These are phyloP conservation scores for Gambusia affinis DNA, from an alignment of 2,113 vertebrate species.

Conservation along the genomic window DNA sequence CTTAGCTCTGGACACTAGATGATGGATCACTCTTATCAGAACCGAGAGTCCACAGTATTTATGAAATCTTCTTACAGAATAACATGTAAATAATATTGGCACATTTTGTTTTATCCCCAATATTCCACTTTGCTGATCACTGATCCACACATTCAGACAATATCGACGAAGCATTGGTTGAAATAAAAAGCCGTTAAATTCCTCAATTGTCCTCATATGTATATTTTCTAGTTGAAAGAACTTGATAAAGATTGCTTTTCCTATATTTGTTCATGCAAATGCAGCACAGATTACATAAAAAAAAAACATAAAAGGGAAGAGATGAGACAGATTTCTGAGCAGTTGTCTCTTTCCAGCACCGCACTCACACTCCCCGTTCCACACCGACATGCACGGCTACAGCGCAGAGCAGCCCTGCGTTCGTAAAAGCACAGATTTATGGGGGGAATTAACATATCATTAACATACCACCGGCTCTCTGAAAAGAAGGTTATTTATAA, in stretches of 20 bases:
- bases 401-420: constrained; percentile 56
- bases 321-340: constrained; percentile 30
- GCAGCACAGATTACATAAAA: constrained; percentile 33
- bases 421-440: constrained; percentile 74
- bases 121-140: not conserved
- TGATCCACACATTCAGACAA: not conserved
- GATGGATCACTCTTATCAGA: constrained; percentile 60
- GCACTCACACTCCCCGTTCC: constrained; percentile 28
- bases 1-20: constrained; percentile 52
- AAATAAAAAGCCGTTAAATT: not conserved
- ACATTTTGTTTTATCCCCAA: constrained; percentile 10
- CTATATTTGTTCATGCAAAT: constrained; percentile 29
- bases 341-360: constrained; percentile 26
- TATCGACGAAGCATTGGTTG: not conserved
- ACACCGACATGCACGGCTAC: constrained; percentile 42
- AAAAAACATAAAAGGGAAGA: constrained; percentile 18
- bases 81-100: constrained; percentile 19
- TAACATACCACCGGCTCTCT: constrained; percentile 75
- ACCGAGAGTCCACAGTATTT: not conserved
- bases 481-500: constrained; percentile 81
- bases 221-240: constrained; percentile 10
- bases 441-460: constrained; percentile 77
- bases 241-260: constrained; percentile 37
- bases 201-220: not conserved
- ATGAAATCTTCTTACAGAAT: constrained; percentile 25